Evolutionary conservation across 2,797 vertebrate genomes (phyloP).

Genomic region (Phrynocephalus vlangalii): DNA sequence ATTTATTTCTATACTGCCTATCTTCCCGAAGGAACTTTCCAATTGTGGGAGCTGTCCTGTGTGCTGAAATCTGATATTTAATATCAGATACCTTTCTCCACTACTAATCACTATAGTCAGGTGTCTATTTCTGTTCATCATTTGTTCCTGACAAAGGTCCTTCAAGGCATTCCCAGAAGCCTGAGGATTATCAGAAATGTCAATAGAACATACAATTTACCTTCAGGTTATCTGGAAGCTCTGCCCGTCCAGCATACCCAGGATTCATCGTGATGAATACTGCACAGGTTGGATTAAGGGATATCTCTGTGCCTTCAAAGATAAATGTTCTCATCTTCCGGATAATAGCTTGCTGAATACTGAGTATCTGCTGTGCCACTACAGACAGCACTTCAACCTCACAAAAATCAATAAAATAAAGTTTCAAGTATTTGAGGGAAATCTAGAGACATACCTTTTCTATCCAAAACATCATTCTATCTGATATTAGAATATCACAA

Average conservation of each 20-base stretch:
- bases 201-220: conserved; percentile 71
- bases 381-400: conserved; percentile 96
- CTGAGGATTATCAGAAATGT: neutral
- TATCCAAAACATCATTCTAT: neutral
- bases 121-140: neutral
- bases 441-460: neutral
- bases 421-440: conserved; percentile 2
- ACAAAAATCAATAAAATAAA: conserved; percentile 33
- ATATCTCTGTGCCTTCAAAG: conserved; percentile 93
- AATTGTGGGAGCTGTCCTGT: neutral
- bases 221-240: conserved; percentile 95
- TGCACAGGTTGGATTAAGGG: conserved; percentile 91
- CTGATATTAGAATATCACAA: neutral
- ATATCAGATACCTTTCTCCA: neutral
- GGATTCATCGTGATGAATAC: conserved; percentile 99
- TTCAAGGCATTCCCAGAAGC: neutral
- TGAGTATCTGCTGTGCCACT: conserved; percentile 93
- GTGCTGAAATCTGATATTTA: conserved; percentile 8
- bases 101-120: neutral
- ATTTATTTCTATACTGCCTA: too few species aligned
- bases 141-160: too few species aligned
- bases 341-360: conserved; percentile 92
- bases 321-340: conserved; percentile 86
- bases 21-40: too few species aligned
- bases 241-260: conserved; percentile 92